A percentile compares a stretch with the other conserved stretches of the same genome.
Conservation (phyloP, 1,140 invertebrate species). For the Macrostomum lignano region DNA sequence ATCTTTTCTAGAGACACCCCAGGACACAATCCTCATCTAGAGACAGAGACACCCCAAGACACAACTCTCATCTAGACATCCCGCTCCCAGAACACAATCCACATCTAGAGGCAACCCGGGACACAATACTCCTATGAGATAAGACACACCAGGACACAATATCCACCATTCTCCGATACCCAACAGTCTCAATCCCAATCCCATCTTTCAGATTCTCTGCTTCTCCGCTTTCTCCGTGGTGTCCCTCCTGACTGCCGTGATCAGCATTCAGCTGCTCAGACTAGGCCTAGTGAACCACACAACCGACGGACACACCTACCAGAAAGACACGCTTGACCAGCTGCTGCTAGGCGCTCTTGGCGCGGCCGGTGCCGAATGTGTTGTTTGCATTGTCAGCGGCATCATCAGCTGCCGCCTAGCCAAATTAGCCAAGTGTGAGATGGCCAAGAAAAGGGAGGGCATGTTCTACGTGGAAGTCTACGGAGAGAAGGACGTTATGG, state of each 20-base stretch:
- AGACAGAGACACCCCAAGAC: too few species aligned
- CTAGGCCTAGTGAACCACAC: slow-evolving; percentile 28
- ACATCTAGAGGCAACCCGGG: too few species aligned
- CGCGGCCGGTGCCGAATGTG: slow-evolving; percentile 17
- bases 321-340: slow-evolving; percentile 12
- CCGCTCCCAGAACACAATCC: too few species aligned
- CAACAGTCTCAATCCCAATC: too few species aligned
- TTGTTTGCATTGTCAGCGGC: slow-evolving; percentile 21
- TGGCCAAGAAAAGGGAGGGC: slow-evolving; percentile 21
- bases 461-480: slow-evolving; percentile 27
- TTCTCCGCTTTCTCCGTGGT: slow-evolving; percentile 26
- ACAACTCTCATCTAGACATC: too few species aligned
- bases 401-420: slow-evolving; percentile 22
- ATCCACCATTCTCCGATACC: too few species aligned
- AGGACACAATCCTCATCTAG: too few species aligned
- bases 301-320: slow-evolving; percentile 25
- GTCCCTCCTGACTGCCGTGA: slow-evolving; percentile 24
- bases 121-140: too few species aligned
- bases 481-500: slow-evolving; percentile 12
- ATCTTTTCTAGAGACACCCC: too few species aligned
- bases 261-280: slow-evolving; percentile 27
- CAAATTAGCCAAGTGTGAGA: slow-evolving; percentile 21
- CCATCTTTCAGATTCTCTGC: slow-evolving; percentile 30
- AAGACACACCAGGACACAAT: too few species aligned
- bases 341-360: slow-evolving; percentile 22